Evolutionary conservation across 2,797 vertebrate genomes (phyloP).

Genomic region (Odontamblyopus lacepedii): DNA sequence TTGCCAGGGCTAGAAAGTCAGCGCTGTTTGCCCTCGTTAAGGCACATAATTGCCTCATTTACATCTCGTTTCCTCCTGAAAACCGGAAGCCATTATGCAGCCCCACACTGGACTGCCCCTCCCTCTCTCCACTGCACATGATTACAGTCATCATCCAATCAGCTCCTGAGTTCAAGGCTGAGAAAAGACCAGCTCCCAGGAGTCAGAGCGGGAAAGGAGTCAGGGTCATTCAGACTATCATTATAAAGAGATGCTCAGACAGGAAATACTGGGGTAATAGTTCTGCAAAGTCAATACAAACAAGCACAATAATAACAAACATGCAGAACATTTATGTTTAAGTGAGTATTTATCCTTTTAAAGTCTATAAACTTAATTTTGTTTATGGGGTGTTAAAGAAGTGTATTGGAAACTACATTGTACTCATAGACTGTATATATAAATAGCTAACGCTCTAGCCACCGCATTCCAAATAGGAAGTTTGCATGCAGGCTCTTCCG

Average conservation of each 20-base stretch:
- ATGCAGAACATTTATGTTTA: background rate
- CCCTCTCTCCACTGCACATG: constrained; percentile 21
- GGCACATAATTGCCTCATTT: constrained; percentile 83
- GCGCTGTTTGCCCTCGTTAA: constrained; percentile 74
- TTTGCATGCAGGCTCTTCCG: no score
- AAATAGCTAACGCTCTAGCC: no score
- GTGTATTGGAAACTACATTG: no score
- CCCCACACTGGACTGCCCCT: constrained; percentile 37
- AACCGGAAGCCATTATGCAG: constrained; percentile 78
- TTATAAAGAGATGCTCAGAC: constrained; percentile 28
- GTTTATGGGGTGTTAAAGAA: background rate
- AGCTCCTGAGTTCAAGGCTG: constrained; percentile 44
- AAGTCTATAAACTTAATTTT: background rate
- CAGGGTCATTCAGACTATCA: constrained; percentile 22
- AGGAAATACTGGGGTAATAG: constrained; percentile 39
- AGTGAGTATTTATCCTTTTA: background rate
- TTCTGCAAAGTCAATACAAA: background rate
- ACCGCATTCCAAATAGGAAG: no score
- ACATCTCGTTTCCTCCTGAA: constrained; percentile 80
- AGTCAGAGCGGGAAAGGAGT: constrained; percentile 35
- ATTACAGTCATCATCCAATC: constrained; percentile 72
- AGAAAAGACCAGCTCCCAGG: constrained; percentile 47
- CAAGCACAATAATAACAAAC: background rate
- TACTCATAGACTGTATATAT: no score
- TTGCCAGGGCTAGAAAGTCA: constrained; percentile 71